Conservation (phyloP, 1,140 invertebrate genomes). For the Thalassaphorura encarpata region DNA sequence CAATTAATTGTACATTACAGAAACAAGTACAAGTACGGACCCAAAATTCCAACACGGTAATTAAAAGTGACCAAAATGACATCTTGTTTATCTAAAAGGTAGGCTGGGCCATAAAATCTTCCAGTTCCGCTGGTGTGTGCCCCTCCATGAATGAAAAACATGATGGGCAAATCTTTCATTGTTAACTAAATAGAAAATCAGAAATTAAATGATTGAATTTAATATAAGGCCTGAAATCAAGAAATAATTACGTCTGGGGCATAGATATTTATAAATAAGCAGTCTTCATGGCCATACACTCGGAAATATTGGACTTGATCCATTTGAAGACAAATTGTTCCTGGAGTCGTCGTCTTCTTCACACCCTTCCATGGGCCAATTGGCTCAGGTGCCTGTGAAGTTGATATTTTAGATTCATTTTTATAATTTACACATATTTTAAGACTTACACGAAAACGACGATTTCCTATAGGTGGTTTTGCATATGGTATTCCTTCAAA, state of each 20-base stretch:
- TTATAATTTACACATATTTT: no score
- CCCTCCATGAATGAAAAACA: conserved; percentile 8
- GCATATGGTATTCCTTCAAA: neutral
- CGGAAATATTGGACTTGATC: conserved; percentile 5
- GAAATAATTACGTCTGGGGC: neutral
- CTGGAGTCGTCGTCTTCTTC: neutral
- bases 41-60: conserved; percentile 88
- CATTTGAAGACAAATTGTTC: neutral
- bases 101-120: conserved; percentile 1
- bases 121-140: neutral
- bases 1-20: neutral
- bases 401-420: no score
- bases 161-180: neutral
- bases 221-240: neutral
- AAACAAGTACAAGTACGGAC: conserved; percentile 52
- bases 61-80: conserved; percentile 74
- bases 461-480: neutral
- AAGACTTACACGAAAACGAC: no score
- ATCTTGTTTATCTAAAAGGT: conserved; percentile 4
- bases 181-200: neutral
- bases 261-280: conserved; percentile 6
- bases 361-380: conserved; percentile 2
- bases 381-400: neutral
- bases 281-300: neutral
- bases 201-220: neutral